Conservation (phyloP, 2,797 vertebrate genomes). For the Dallia pectoralis region DNA sequence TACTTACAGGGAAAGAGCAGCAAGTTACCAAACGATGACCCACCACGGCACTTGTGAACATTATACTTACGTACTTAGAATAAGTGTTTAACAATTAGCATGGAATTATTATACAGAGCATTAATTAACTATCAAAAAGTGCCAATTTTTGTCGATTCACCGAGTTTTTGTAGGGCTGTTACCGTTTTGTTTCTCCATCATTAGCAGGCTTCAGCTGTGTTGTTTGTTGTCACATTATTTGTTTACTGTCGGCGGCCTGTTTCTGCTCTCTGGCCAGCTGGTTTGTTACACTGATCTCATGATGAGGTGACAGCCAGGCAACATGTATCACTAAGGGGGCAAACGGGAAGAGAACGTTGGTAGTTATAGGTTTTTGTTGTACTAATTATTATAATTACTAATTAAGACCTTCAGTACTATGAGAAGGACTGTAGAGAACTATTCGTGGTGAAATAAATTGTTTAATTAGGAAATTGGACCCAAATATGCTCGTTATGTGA, state of each 20-base stretch:
- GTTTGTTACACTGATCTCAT: not conserved
- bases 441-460: no score
- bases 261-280: not conserved
- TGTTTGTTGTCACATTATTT: slow-evolving; percentile 47
- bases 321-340: slow-evolving; percentile 15
- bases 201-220: slow-evolving; percentile 37
- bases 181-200: slow-evolving; percentile 71
- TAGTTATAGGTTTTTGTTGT: no score
- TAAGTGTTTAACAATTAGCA: not conserved
- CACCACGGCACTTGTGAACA: no score
- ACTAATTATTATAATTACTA: no score
- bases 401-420: no score
- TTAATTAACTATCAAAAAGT: not conserved
- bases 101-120: not conserved
- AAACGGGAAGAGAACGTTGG: not conserved
- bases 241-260: slow-evolving; percentile 11
- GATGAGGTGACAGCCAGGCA: slow-evolving; percentile 33
- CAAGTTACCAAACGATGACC: no score
- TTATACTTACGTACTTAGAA: no score
- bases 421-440: no score
- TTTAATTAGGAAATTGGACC: not conserved
- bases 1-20: not conserved
- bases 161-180: slow-evolving; percentile 14
- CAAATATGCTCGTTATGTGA: slow-evolving; percentile 27
- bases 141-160: not conserved